Evolutionary conservation across 2,113 vertebrate genomes (phyloP), one percentile per base, ranked within the genome.

Genomic region (Lamprotornis superbus): DNA sequence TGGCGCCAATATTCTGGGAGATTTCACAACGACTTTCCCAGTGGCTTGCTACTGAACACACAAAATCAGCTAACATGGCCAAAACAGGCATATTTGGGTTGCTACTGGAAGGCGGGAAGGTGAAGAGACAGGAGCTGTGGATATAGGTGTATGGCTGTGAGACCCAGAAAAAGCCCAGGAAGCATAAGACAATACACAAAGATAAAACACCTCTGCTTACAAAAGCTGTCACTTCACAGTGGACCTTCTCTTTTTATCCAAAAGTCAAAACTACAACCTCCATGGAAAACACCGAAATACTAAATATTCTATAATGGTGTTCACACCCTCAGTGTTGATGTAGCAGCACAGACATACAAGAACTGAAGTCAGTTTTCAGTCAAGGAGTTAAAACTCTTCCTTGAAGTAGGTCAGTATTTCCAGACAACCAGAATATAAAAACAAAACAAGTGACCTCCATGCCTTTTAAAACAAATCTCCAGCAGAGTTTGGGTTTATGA

Each of bases 351-450:
- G 40, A 88, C 46, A 64, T 6, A 4, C 10, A 42, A 59, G 40
- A 93, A 77, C 30, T n/a, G 47, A 49, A 88, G 28, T n/a, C 47
- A 94, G 37, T 11, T 90, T 33, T 80, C 70, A 74, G 47, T 77
- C 90, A 90, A 83, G 74, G 3, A 52, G 70, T 70, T 88, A 87
- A 91, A 91, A 90, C 35, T 88, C 60, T 85, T 96, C 63, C 63
- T 86, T 93, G 90, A 94, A 93, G 76, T 68, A 87, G 74, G 67
- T 85, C 71, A 59, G 65, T 78, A 94, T 78, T 93, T 94, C 94
- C 86, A 96, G 78, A 93, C 90, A 97, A 95, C 70, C 67, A 89
- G 81, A 95, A 92, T n/a, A 63, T 28, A 89, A 89, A 96, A 94
- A 33, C 69, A 76, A 89, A 94, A 67, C 77, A 93, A 96, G 53